Percentiles rank a stretch among this genome's conserved stretches.
phyloP scores from a whole-genome alignment of 1,140 invertebrate species.

The Plutomurus gul region DNA sequence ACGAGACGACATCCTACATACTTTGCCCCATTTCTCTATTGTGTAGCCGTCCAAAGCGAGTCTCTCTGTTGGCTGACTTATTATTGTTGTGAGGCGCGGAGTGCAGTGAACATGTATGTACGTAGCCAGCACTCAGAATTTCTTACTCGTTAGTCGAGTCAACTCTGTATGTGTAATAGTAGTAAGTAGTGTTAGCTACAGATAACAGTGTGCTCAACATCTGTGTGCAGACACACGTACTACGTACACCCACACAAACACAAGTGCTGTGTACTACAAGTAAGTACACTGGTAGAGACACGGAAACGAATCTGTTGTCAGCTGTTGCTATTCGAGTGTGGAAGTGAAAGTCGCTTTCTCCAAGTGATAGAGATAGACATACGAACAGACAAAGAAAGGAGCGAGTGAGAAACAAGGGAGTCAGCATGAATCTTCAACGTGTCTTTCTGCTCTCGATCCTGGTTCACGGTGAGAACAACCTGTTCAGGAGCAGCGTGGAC shows the following conservation, averaged over 20 bases:
- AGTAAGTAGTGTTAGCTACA: too few species aligned
- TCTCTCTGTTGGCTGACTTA: background rate
- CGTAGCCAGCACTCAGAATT: too few species aligned
- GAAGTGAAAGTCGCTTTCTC: background rate
- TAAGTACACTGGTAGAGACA: too few species aligned
- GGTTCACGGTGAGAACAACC: background rate
- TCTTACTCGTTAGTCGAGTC: too few species aligned
- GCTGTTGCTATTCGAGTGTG: background rate
- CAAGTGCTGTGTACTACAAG: too few species aligned
- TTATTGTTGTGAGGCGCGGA: background rate
- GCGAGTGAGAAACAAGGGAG: background rate
- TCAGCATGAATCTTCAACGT: slow-evolving; percentile 6
- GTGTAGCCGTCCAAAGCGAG: background rate
- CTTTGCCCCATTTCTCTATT: background rate
- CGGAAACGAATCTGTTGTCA: background rate
- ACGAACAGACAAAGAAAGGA: background rate
- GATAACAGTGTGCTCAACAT: too few species aligned
- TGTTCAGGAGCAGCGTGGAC: background rate
- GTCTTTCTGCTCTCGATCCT: background rate
- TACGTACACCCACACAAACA: too few species aligned
- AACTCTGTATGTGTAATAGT: too few species aligned
- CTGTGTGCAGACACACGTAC: too few species aligned
- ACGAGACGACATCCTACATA: background rate
- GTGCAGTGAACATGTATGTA: too few species aligned
- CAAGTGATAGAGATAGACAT: background rate